phyloP scores from a whole-genome alignment of 1,140 invertebrate genomes.

The Vanessa tameamea region DNA sequence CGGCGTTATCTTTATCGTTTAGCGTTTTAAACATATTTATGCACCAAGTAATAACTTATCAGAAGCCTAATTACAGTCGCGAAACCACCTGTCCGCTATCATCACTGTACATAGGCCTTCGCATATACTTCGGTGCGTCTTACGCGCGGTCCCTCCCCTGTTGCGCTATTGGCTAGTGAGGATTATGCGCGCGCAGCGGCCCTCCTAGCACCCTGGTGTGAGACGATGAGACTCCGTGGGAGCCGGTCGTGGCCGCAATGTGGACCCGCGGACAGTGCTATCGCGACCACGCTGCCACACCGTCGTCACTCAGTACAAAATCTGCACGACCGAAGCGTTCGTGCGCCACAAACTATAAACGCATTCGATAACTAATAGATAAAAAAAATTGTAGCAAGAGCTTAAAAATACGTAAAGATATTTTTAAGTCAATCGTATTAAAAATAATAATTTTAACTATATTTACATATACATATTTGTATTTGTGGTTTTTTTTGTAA shows the following conservation, averaged over 20 bases:
- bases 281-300: conserved; percentile 58
- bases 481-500: conserved; percentile 33
- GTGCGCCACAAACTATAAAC: conserved; percentile 38
- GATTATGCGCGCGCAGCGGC: conserved; percentile 71
- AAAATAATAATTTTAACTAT: conserved; percentile 14
- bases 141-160: conserved; percentile 73
- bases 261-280: conserved; percentile 64
- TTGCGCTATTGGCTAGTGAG: conserved; percentile 62
- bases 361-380: conserved; percentile 16
- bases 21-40: conserved; percentile 71
- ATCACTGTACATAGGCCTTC: conserved; percentile 79
- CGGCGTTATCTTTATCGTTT: conserved; percentile 69
- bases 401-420: conserved; percentile 28
- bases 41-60: conserved; percentile 74
- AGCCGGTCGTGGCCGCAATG: conserved; percentile 71
- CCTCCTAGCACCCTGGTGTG: conserved; percentile 67
- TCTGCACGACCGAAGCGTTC: conserved; percentile 41
- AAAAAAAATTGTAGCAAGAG: conserved; percentile 29
- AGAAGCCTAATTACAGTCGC: conserved; percentile 76
- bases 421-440: conserved; percentile 19
- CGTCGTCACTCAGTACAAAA: conserved; percentile 44
- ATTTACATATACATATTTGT: conserved; percentile 1
- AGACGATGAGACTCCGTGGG: conserved; percentile 63
- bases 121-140: conserved; percentile 80
- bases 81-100: conserved; percentile 80